These are phyloP conservation scores for Endotricha flammealis DNA, from an alignment of 2,888 invertebrate genomes.

Conservation along the genomic window DNA sequence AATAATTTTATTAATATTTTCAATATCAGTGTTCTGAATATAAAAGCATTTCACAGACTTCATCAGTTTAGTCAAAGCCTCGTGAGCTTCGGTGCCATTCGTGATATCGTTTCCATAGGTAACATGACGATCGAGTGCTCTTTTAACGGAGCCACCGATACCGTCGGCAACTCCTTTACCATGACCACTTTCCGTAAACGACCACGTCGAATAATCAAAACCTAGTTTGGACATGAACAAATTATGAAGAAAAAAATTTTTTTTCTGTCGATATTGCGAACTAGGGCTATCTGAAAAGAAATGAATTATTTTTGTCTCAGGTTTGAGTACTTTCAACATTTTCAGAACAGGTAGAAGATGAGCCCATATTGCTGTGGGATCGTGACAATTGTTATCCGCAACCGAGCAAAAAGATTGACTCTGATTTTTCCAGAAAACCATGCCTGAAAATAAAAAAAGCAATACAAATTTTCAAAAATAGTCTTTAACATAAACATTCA, in stretches of 20 bases:
- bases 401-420: conserved; percentile 21
- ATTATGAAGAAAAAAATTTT: conserved; percentile 8
- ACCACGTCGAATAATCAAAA: conserved; percentile 9
- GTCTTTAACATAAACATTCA: no score
- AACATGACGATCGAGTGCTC: conserved; percentile 7
- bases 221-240: conserved; percentile 6
- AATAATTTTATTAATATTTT: conserved; percentile 8
- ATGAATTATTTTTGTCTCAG: conserved; percentile 19
- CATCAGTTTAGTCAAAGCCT: conserved; percentile 4
- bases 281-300: conserved; percentile 5
- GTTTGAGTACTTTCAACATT: conserved; percentile 14
- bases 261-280: conserved; percentile 13
- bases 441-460: conserved; percentile 12
- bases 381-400: conserved; percentile 18
- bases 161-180: conserved; percentile 13
- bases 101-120: conserved; percentile 7
- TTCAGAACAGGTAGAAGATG: conserved; percentile 18
- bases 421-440: conserved; percentile 16
- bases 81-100: conserved; percentile 3
- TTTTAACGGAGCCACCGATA: conserved; percentile 9
- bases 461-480: no score
- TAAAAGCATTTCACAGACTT: conserved; percentile 10
- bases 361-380: conserved; percentile 21
- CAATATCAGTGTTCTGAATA: conserved; percentile 1
- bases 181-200: conserved; percentile 9